Evolutionary conservation across 2,113 vertebrate species (phyloP).

Genomic region (Callorhinus ursinus): DNA sequence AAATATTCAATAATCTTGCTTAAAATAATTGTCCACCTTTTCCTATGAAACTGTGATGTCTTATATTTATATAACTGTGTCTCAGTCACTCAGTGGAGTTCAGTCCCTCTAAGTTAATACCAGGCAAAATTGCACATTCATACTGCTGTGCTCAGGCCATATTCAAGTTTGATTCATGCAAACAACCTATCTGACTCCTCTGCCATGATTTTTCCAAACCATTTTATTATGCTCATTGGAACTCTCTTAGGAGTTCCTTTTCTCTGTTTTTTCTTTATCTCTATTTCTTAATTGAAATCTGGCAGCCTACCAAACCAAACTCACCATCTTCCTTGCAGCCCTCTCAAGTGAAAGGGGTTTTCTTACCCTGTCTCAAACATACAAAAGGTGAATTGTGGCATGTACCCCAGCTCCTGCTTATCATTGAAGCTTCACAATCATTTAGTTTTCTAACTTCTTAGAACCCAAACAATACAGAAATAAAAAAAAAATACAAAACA

Average conservation of each 20-base stretch:
- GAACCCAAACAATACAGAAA: not conserved
- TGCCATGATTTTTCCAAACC: not conserved
- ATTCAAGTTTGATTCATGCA: not conserved
- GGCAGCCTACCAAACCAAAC: not conserved
- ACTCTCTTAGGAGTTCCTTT: not conserved
- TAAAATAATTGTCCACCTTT: not conserved
- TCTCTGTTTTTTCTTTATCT: not conserved
- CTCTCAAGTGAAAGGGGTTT: not conserved
- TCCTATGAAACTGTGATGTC: not conserved
- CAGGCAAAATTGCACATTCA: not conserved
- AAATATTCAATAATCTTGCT: not conserved
- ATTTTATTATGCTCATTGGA: not conserved
- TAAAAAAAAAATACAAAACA: not conserved
- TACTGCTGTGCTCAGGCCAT: not conserved
- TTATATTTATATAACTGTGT: not conserved
- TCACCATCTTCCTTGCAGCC: not conserved
- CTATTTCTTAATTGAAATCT: not conserved
- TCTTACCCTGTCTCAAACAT: not conserved
- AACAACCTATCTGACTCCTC: not conserved
- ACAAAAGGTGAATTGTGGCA: not conserved
- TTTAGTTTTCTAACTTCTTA: not conserved
- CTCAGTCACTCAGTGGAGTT: not conserved
- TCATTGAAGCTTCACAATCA: not conserved
- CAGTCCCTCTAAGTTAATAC: not conserved
- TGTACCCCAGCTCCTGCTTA: fast-evolving